Conservation (phyloP, 1,140 invertebrate genomes). For the Drosophila insularis region DNA sequence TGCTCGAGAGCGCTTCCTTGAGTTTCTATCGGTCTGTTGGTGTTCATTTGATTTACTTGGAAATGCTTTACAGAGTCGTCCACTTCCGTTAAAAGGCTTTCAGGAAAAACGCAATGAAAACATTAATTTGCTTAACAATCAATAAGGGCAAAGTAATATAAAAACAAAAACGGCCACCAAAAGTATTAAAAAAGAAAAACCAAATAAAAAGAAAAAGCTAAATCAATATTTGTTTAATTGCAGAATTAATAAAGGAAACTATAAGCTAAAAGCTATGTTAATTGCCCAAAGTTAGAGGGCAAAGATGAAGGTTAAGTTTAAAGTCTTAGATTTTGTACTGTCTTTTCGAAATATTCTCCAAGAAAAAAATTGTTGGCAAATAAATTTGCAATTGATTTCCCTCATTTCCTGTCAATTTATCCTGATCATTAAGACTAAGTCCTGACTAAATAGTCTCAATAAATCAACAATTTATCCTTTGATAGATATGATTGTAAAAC, state of each 20-base stretch:
- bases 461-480: too few relatives aligned
- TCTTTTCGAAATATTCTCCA: too few relatives aligned
- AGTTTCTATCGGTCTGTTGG: not conserved
- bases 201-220: conserved; percentile 11
- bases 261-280: not conserved
- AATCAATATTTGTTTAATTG: conserved; percentile 28
- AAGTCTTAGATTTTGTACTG: too few relatives aligned
- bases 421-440: too few relatives aligned
- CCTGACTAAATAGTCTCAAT: too few relatives aligned
- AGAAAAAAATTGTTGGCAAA: too few relatives aligned
- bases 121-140: conserved; percentile 63
- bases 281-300: not conserved
- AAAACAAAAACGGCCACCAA: not conserved
- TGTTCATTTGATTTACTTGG: conserved; percentile 40
- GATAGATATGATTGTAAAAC: too few relatives aligned
- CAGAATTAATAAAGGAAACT: not conserved
- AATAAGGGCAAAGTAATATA: conserved; percentile 41
- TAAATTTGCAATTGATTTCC: too few relatives aligned
- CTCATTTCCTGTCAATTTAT: too few relatives aligned
- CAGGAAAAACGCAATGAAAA: conserved; percentile 72
- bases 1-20: conserved; percentile 12
- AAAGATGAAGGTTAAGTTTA: not conserved
- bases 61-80: conserved; percentile 26
- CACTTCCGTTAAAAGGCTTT: conserved; percentile 46
- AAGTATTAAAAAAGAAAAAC: conserved; percentile 25